A percentile compares a stretch with the other conserved stretches of the same genome.
Conservation (phyloP, 2,888 invertebrate species). For the Julus scanicus region DNA sequence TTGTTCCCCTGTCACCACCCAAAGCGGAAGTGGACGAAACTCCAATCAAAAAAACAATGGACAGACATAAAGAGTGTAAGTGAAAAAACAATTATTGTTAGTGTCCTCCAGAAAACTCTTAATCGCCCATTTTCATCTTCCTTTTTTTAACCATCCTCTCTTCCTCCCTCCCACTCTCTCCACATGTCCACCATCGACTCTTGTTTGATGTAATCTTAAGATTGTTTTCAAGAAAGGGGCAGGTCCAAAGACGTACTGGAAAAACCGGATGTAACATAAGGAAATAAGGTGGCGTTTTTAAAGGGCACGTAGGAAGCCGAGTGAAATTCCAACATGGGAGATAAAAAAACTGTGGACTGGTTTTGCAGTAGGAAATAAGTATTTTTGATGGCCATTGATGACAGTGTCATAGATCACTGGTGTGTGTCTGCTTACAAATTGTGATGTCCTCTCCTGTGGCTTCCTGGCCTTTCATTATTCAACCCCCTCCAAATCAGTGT, state of each 20-base stretch:
- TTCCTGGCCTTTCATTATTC: too few relatives aligned
- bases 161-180: background rate
- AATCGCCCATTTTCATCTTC: background rate
- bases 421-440: background rate
- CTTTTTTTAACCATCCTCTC: background rate
- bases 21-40: constrained; percentile 94
- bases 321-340: background rate
- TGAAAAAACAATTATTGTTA: too few relatives aligned
- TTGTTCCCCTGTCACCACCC: constrained; percentile 76
- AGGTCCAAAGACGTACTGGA: background rate
- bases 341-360: background rate
- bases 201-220: too few relatives aligned
- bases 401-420: background rate
- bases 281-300: background rate
- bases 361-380: background rate
- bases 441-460: too few relatives aligned
- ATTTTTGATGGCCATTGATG: background rate
- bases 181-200: background rate
- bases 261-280: background rate
- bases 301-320: background rate
- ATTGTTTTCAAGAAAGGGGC: too few relatives aligned
- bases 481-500: background rate
- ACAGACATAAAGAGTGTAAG: constrained; percentile 98
- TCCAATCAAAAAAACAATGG: constrained; percentile 91
- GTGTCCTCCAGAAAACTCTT: too few relatives aligned